These are phyloP conservation scores for Metallyticus violacea DNA, from an alignment of 2,888 invertebrate species.

Conservation along the genomic window DNA sequence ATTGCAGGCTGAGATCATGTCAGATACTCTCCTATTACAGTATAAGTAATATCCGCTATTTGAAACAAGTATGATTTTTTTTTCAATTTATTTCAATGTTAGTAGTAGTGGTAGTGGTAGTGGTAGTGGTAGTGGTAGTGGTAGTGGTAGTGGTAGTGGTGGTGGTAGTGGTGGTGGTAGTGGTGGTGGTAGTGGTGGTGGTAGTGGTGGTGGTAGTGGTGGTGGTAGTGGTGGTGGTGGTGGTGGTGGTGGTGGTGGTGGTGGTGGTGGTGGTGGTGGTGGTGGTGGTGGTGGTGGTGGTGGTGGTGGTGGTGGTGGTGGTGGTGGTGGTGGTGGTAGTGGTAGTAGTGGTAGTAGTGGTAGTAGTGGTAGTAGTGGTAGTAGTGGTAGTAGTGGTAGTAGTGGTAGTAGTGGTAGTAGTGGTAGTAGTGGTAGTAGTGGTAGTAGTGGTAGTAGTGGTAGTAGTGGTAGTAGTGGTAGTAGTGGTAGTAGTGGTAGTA, in stretches of 20 bases:
- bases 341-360: neutral
- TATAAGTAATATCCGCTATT: too few relatives aligned
- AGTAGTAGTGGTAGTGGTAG: slow-evolving; percentile 2
- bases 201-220: neutral
- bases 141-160: neutral
- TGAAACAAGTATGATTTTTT: too few relatives aligned
- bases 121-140: neutral
- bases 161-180: neutral
- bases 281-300: neutral
- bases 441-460: neutral
- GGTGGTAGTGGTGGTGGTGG: neutral
- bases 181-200: neutral
- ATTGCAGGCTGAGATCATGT: too few relatives aligned
- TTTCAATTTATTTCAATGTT: too few relatives aligned
- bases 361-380: neutral
- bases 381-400: neutral
- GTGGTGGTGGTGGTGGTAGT: neutral
- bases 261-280: neutral
- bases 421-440: neutral
- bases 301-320: neutral
- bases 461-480: neutral
- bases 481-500: neutral
- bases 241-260: neutral
- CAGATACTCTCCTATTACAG: too few relatives aligned
- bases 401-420: neutral